Evolutionary conservation across 2,797 vertebrate genomes (phyloP).

Genomic region (Pipistrellus kuhlii): DNA sequence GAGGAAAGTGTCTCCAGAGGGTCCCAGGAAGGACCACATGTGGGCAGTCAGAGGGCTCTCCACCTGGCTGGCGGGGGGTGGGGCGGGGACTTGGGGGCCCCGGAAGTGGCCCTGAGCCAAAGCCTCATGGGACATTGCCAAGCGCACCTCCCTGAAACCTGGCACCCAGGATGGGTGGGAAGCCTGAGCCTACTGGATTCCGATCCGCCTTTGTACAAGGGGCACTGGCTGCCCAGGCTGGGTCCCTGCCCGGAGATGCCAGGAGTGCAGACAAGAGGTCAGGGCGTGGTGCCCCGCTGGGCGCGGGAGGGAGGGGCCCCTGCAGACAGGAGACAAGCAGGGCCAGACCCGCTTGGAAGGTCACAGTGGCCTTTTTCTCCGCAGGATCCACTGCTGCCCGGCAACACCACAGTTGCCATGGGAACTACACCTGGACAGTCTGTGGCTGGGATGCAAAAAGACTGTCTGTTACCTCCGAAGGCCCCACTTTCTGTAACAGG

Average conservation of each 20-base stretch:
- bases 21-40: rapidly evolving
- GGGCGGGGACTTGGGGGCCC: background rate
- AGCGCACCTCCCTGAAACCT: background rate
- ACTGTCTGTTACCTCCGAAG: background rate
- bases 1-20: background rate
- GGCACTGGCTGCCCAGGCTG: background rate
- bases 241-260: background rate
- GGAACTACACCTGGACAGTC: slow-evolving; percentile 34
- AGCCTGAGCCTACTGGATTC: background rate
- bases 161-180: background rate
- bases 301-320: background rate
- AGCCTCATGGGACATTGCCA: background rate
- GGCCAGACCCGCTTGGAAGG: background rate
- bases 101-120: background rate
- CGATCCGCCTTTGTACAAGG: background rate
- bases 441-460: background rate
- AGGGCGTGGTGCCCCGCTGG: background rate
- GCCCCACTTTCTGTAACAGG: background rate
- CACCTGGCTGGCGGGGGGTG: background rate
- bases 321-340: background rate
- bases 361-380: background rate
- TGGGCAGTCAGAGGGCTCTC: background rate
- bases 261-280: background rate
- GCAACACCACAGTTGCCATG: background rate
- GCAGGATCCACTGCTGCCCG: too few species aligned